A percentile compares a stretch with the other conserved stretches of the same genome.
Conservation (phyloP, 2,113 vertebrate genomes). For the Empidonax traillii region DNA sequence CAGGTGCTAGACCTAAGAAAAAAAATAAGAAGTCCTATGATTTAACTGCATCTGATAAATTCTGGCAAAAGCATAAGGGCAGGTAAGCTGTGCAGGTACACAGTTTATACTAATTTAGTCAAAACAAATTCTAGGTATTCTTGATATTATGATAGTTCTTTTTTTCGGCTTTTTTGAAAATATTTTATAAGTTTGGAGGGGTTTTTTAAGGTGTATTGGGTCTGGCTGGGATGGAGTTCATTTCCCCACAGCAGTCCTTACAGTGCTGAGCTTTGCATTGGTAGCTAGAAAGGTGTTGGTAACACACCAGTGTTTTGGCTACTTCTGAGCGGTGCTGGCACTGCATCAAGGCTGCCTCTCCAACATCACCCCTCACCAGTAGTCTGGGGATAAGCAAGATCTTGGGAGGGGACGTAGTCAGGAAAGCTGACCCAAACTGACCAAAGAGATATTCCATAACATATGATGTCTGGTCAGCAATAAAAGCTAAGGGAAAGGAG, state of each 20-base stretch:
- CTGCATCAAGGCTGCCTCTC: neutral
- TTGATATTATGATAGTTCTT: neutral
- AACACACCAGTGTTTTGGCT: neutral
- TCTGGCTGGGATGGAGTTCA: neutral
- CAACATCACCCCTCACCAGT: neutral
- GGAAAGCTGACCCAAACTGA: neutral
- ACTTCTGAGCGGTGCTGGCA: neutral
- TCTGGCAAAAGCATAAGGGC: conserved; percentile 99
- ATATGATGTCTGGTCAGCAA: neutral
- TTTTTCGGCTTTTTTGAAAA: neutral
- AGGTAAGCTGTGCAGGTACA: conserved; percentile 77
- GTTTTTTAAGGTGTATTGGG: neutral
- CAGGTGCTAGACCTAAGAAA: conserved; percentile 96
- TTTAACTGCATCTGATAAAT: conserved; percentile 91
- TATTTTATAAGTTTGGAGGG: neutral
- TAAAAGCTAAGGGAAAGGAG: neutral
- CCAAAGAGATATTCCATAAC: neutral
- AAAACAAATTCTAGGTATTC: neutral
- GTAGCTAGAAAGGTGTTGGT: neutral
- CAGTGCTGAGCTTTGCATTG: neutral
- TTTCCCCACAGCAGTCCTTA: neutral
- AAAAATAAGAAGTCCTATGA: conserved; percentile 94
- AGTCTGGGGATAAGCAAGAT: neutral
- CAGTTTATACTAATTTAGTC: neutral
- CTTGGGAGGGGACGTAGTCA: neutral